phyloP scores from a whole-genome alignment of 2,888 invertebrate genomes.

The Drosophila lacicola region DNA sequence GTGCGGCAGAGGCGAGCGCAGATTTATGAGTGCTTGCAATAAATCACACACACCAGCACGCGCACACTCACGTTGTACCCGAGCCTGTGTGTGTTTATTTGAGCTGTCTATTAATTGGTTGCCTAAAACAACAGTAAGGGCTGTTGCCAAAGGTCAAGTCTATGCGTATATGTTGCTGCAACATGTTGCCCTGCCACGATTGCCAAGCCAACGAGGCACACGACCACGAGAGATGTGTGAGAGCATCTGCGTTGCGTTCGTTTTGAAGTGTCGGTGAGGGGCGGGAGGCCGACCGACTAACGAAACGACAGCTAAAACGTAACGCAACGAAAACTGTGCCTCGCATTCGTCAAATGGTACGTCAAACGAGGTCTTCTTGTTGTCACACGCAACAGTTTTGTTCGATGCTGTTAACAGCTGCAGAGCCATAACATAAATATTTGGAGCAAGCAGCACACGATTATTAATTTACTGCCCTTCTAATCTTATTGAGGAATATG shows the following conservation, averaged over 20 bases:
- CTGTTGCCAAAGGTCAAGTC: constrained; percentile 78
- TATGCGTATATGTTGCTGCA: constrained; percentile 33
- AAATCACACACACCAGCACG: constrained; percentile 61
- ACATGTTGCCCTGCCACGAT: constrained; percentile 48
- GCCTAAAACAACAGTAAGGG: constrained; percentile 55
- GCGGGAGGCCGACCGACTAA: constrained; percentile 28
- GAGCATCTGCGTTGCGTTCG: constrained; percentile 10
- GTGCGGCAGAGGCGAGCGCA: constrained; percentile 36
- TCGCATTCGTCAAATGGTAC: constrained; percentile 19
- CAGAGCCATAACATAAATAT: constrained; percentile 12
- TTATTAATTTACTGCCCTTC: constrained; percentile 1
- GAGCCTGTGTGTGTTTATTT: constrained; percentile 8
- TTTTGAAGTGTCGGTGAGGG: background rate
- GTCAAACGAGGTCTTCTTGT: constrained; percentile 10
- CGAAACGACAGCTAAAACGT: constrained; percentile 26
- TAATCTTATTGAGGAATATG: constrained; percentile 7
- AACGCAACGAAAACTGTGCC: constrained; percentile 39
- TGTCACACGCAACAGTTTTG: constrained; percentile 31
- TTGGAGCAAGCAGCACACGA: constrained; percentile 6
- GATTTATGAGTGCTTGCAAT: constrained; percentile 75
- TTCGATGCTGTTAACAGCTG: constrained; percentile 16
- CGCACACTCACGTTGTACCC: constrained; percentile 4
- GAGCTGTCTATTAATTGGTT: constrained; percentile 75
- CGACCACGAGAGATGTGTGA: constrained; percentile 12
- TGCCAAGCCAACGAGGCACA: background rate